A percentile compares a stretch with the other conserved stretches of the same genome.
phyloP scores from a whole-genome alignment of 2,797 vertebrate species.

The Trematomus bernacchii region DNA sequence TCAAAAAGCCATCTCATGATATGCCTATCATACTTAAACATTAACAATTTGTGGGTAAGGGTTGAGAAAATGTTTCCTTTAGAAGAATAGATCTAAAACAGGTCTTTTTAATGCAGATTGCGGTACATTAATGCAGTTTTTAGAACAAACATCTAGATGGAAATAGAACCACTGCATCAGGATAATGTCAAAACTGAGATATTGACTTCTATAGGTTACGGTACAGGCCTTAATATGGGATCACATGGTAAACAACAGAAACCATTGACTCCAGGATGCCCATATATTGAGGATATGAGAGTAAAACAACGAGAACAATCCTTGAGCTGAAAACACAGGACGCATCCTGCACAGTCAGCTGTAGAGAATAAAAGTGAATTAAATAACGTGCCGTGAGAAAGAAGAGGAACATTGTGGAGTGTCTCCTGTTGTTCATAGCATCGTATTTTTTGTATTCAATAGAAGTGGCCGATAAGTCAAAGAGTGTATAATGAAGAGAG shows the following conservation, averaged over 20 bases:
- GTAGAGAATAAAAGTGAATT: conserved; percentile 20
- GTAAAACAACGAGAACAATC: conserved; percentile 23
- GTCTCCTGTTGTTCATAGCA: conserved; percentile 25
- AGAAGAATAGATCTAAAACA: no score
- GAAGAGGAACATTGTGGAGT: conserved; percentile 12
- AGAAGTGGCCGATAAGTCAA: conserved; percentile 61
- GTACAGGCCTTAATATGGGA: conserved; percentile 9
- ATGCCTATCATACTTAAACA: no score
- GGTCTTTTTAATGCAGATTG: no score
- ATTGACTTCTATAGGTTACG: conserved; percentile 7
- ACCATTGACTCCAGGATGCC: conserved; percentile 21
- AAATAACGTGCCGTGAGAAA: conserved; percentile 18
- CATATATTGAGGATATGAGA: conserved; percentile 21
- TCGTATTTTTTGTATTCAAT: conserved; percentile 59
- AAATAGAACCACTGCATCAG: not conserved
- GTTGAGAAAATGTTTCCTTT: no score
- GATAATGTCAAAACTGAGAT: not conserved
- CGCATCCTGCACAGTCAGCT: conserved; percentile 34
- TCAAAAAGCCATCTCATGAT: not conserved
- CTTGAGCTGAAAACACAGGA: conserved; percentile 17
- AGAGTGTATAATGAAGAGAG: conserved; percentile 68
- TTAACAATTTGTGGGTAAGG: no score
- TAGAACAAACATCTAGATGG: no score
- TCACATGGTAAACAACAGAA: not conserved
- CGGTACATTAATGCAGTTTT: no score